Percentiles rank a stretch among this genome's conserved stretches.
Conservation (phyloP, 2,888 invertebrate genomes). For the Bhutanitis thaidina region DNA sequence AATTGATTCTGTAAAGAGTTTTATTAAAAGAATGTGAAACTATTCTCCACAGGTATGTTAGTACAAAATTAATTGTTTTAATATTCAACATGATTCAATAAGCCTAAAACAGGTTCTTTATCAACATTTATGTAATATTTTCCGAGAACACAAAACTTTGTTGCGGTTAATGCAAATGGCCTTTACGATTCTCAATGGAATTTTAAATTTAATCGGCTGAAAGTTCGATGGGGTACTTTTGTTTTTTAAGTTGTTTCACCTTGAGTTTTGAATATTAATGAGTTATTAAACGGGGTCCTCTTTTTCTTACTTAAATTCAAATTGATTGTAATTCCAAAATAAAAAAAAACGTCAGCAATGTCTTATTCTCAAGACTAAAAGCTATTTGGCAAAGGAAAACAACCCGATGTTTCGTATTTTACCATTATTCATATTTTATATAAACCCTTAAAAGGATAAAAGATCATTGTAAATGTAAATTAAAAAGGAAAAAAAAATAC, state of each 20-base stretch:
- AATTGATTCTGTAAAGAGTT: too few relatives aligned
- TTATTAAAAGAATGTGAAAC: too few relatives aligned
- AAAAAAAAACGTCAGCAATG: not conserved
- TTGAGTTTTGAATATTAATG: conserved; percentile 11
- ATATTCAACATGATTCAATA: too few relatives aligned
- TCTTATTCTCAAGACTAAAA: not conserved
- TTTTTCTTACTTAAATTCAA: not conserved
- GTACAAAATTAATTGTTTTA: too few relatives aligned
- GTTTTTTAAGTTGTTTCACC: conserved; percentile 14
- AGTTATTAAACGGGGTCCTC: not conserved
- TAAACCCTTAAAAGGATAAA: too few relatives aligned
- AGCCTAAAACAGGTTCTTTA: too few relatives aligned
- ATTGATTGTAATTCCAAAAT: not conserved
- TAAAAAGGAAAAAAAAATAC: too few relatives aligned
- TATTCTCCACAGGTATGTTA: too few relatives aligned
- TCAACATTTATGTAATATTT: not conserved
- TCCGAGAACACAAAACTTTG: conserved; percentile 6
- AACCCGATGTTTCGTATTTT: not conserved
- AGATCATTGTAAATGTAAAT: too few relatives aligned
- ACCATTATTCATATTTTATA: not conserved
- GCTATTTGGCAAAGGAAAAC: not conserved
- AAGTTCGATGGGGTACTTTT: conserved; percentile 16
- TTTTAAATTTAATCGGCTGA: conserved; percentile 13
- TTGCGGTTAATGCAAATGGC: conserved; percentile 8
- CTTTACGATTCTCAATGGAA: conserved; percentile 9